Conservation (phyloP, 2,888 invertebrate genomes). For the Zootermopsis nevadensis region DNA sequence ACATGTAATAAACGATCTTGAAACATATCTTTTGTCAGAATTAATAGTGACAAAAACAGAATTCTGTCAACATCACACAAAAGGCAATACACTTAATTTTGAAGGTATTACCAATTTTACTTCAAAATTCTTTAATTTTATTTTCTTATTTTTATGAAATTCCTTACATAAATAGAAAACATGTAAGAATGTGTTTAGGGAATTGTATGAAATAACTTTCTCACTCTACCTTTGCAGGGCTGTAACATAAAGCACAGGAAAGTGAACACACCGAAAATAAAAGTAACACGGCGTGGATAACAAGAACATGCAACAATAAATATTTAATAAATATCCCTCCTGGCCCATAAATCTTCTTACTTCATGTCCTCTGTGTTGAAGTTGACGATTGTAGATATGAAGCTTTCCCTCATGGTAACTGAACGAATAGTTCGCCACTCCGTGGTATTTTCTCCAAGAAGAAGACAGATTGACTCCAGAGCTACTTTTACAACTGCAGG, state of each 20-base stretch:
- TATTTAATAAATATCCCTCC: slow-evolving; percentile 15
- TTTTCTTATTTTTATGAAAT: too few species aligned
- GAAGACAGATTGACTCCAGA: slow-evolving; percentile 92
- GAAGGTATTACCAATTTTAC: too few species aligned
- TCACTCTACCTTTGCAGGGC: slow-evolving; percentile 18
- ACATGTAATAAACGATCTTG: too few species aligned
- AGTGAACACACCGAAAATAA: slow-evolving; percentile 9
- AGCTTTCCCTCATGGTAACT: slow-evolving; percentile 94
- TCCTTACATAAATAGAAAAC: too few species aligned
- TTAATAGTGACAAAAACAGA: too few species aligned
- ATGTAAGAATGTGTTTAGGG: too few species aligned
- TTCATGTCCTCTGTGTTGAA: slow-evolving; percentile 93
- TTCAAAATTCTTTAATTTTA: too few species aligned
- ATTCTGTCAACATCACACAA: too few species aligned
- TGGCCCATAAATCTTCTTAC: slow-evolving; percentile 71
- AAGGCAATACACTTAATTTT: too few species aligned
- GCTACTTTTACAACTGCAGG: slow-evolving; percentile 93
- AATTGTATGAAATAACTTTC: neutral
- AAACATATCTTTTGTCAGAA: too few species aligned
- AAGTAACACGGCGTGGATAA: slow-evolving; percentile 4
- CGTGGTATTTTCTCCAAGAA: slow-evolving; percentile 89
- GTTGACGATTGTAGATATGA: slow-evolving; percentile 93
- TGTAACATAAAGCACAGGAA: slow-evolving; percentile 11
- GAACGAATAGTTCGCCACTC: slow-evolving; percentile 95
- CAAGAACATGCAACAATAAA: slow-evolving; percentile 14